Evolutionary conservation across 2,113 vertebrate genomes (phyloP).

Genomic region (Oryctolagus cuniculus): mOryCun1.1 NC_091434.1:111698001-111698500

Average conservation of each 20-base stretch:
- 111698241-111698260: constrained; percentile 26
- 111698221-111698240: constrained; percentile 25
- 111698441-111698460: background rate
- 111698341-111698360: background rate
- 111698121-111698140: background rate
- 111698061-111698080: background rate
- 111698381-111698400: background rate
- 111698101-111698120: background rate
- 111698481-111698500: background rate
- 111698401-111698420: background rate
- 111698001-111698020: too few relatives aligned
- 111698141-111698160: background rate
- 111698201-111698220: background rate
- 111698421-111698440: background rate
- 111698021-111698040: too few relatives aligned
- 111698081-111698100: background rate
- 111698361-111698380: background rate
- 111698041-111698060: too few relatives aligned
- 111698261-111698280: background rate
- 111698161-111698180: background rate
- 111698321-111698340: constrained; percentile 21
- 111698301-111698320: background rate
- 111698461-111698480: background rate
- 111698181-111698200: background rate
- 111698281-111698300: background rate